These are phyloP conservation scores for Apoda limacodes DNA, from an alignment of 2,888 invertebrate genomes.

Conservation along the genomic window DNA sequence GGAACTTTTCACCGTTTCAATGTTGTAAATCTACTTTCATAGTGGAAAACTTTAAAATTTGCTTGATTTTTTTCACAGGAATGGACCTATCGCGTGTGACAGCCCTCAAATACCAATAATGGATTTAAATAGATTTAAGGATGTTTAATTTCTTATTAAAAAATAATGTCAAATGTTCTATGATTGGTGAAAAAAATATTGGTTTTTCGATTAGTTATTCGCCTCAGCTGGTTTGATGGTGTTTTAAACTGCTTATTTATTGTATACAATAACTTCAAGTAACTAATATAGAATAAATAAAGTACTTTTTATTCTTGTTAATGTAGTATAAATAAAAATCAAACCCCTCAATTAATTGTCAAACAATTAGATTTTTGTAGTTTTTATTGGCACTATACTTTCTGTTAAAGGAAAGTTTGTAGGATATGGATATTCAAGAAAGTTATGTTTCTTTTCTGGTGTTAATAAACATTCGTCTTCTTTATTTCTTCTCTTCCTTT, in stretches of 20 bases:
- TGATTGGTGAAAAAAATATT: slow-evolving; percentile 5
- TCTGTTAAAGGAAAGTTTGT: too few relatives aligned
- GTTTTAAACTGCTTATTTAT: too few relatives aligned
- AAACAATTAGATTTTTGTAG: too few relatives aligned
- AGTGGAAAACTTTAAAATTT: neutral
- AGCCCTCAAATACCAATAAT: slow-evolving; percentile 69
- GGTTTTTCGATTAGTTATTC: too few relatives aligned
- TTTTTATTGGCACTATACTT: too few relatives aligned
- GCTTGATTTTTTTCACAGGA: slow-evolving; percentile 61
- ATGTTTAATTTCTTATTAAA: slow-evolving; percentile 25
- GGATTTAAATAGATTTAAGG: slow-evolving; percentile 74
- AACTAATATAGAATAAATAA: too few relatives aligned
- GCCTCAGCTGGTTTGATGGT: too few relatives aligned
- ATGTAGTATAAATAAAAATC: too few relatives aligned
- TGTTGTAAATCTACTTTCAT: slow-evolving; percentile 4
- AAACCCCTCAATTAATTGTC: too few relatives aligned
- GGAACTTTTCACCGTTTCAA: slow-evolving; percentile 22
- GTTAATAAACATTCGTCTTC: slow-evolving; percentile 6
- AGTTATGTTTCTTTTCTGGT: slow-evolving; percentile 8
- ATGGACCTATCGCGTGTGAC: slow-evolving; percentile 73
- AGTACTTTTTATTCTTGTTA: too few relatives aligned
- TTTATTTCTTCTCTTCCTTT: slow-evolving; percentile 11
- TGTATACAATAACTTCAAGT: too few relatives aligned
- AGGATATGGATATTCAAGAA: too few relatives aligned
- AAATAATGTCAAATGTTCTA: slow-evolving; percentile 24